Evolutionary conservation across 1,140 invertebrate species (phyloP).

Genomic region (Bombus sylvicola): DNA sequence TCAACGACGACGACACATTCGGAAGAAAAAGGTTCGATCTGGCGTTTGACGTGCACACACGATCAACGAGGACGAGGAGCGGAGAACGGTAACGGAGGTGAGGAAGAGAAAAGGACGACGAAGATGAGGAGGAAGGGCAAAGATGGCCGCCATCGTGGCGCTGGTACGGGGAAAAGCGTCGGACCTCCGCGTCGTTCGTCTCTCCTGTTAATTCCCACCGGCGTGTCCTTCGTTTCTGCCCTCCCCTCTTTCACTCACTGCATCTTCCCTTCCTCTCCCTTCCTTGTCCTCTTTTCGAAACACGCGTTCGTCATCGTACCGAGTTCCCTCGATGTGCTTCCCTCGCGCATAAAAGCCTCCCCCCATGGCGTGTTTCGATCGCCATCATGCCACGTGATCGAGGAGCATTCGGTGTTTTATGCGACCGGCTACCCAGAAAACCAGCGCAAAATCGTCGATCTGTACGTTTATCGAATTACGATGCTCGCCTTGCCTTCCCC

Average conservation of each 20-base stretch:
- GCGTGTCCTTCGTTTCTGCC: conserved; percentile 64
- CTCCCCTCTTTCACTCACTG: conserved; percentile 14
- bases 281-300: conserved; percentile 49
- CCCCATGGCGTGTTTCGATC: conserved; percentile 46
- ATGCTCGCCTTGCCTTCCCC: conserved; percentile 36
- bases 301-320: conserved; percentile 30
- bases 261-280: conserved; percentile 29
- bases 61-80: neutral
- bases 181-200: conserved; percentile 67
- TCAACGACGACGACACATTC: too few species aligned
- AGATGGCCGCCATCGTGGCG: conserved; percentile 68
- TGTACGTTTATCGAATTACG: conserved; percentile 73
- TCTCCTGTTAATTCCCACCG: conserved; percentile 73
- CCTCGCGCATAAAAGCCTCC: conserved; percentile 27
- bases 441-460: conserved; percentile 68
- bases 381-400: conserved; percentile 62
- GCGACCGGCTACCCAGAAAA: conserved; percentile 66
- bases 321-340: conserved; percentile 32
- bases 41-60: conserved; percentile 5
- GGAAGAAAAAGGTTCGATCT: neutral
- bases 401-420: conserved; percentile 58
- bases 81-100: conserved; percentile 15
- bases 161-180: conserved; percentile 73
- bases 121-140: conserved; percentile 49
- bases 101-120: neutral